Base-by-base conservation (phyloP, 2,888 invertebrate genomes). In the Chaetoderma sp. region DNA sequence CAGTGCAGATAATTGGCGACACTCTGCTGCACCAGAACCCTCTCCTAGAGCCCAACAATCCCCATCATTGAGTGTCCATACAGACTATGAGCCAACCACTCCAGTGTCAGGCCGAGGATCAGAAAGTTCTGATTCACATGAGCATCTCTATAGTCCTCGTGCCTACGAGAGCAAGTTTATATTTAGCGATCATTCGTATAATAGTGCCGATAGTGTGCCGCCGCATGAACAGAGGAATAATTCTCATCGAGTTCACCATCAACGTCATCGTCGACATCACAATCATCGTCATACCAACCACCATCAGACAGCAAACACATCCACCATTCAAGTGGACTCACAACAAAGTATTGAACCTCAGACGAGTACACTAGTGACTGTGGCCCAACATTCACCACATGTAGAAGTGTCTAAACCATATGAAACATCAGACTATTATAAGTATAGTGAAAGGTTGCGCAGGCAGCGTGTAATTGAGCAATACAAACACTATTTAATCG, bases 351-450 rank as follows among this genome's bases (percentile, higher is more conserved):
- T n/a, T n/a, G 10, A 36, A 30, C 70, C 68, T 25, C 63, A 70
- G 28, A 64, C 74, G 16, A 80, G 79, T 70, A 75, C 77, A 58
- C 72, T 82, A 28, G 79, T 81, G 36, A 82, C 80, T 18, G 75
- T 81, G 33, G 75, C 74, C 1, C 77, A 78, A 66, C 66, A 78
- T 45, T 74, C 78, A 58, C 82, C 80, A 32, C 80, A 80, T 69
- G 81, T 81, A 23, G 97, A 98, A 88, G 94, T 95, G 63, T 94
- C 94, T 0, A 98, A 98, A 85, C 97, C 97, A 2, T 98, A 96
- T 88, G 97, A 97, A 89, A 96, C 97, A 94, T 93, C 96, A 0
- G 98, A 98, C 87, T 97, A 96, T 86, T 98, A 96, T 86, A 98
- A 97, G 87, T 98, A 98, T 86, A 97, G 96, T 58, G 96, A 95